Conservation (phyloP, 2,797 vertebrate species). For the Danio albolineatus region DNA sequence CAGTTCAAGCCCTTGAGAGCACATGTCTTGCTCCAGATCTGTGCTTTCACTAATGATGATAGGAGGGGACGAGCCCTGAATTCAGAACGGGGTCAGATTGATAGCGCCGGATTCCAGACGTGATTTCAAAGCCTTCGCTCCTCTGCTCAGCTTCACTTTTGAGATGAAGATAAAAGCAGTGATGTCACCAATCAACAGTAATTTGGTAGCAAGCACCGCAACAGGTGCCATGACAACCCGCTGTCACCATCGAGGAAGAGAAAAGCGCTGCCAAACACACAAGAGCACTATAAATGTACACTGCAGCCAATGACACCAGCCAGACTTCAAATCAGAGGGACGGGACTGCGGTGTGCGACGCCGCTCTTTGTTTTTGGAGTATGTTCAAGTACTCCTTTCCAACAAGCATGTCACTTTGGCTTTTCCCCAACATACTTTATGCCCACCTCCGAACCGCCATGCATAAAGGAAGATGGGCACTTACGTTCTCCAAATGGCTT, state of each 20-base stretch:
- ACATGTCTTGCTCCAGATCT: conserved; percentile 22
- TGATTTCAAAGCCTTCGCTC: conserved; percentile 26
- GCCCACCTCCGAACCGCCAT: conserved; percentile 48
- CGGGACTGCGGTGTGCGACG: conserved; percentile 33
- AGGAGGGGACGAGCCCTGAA: conserved; percentile 33
- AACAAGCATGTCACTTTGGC: conserved; percentile 57
- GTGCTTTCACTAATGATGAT: conserved; percentile 43
- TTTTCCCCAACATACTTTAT: conserved; percentile 50
- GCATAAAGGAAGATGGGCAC: conserved; percentile 58
- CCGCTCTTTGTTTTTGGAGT: conserved; percentile 58
- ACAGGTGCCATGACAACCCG: conserved; percentile 67
- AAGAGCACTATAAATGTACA: conserved; percentile 57
- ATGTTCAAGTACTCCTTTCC: conserved; percentile 57
- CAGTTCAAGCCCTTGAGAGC: conserved; percentile 48
- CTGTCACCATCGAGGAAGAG: conserved; percentile 59
- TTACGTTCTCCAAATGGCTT: conserved; percentile 51
- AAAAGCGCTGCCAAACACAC: conserved; percentile 52
- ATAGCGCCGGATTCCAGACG: conserved; percentile 13
- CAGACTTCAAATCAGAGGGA: conserved; percentile 45
- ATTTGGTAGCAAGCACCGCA: conserved; percentile 55
- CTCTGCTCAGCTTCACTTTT: conserved; percentile 29
- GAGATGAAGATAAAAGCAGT: conserved; percentile 43
- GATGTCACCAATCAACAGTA: conserved; percentile 63
- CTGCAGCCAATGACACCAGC: conserved; percentile 52
- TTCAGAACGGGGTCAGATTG: conserved; percentile 35